Base-by-base conservation (phyloP, 2,113 vertebrate species). In the Zeus faber region DNA sequence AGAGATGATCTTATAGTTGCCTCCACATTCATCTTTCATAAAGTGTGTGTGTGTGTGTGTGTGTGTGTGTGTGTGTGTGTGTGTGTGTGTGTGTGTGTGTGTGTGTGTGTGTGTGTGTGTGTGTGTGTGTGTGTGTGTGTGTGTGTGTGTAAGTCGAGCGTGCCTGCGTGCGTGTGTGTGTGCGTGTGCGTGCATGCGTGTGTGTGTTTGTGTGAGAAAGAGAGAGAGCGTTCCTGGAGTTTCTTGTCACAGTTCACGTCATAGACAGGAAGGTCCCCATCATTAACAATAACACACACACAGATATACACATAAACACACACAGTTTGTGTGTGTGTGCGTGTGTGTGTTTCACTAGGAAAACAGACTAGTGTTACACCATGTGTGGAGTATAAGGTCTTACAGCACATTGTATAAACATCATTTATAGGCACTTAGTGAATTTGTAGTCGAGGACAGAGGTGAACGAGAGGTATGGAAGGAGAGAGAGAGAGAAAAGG, bases 231-330 rank as follows among this genome's bases (percentile, higher is more conserved):
- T 21, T 7, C 3, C 10, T 13, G 9, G 51, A 49, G 57, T 59
- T 50, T 35, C 62, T 16, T 65, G 26, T 67, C 65, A n/a, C n/a
- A n/a, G 58, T 50, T 35, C 16, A 1, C 49, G 59, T 73, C 49
- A 23, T 51, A 54, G 47, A 49, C 54, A 49, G 63, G 69, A 75
- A 77, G 63, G 62, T 82, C 70, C 66, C 58, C n/a, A 45, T 67
- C 57, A 48, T 62, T 70, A 60, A 23, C 61, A 57, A 76, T 66
- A 71, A 45, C 43, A 48, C 54, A 29, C 47, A 49, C 25, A 49
- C 47, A 29, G 7, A 49, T 8, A 29, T 25, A 18, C 47, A 49
- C 47, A 49, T 23, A 26, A 22, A 48, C 46, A 29, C 7, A 9
- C 26, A 50, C 27, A 50, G 14, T 59, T 54, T 77, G 67, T 65